phyloP scores from a whole-genome alignment of 2,888 invertebrate genomes.

The Leptura quadrifasciata region DNA sequence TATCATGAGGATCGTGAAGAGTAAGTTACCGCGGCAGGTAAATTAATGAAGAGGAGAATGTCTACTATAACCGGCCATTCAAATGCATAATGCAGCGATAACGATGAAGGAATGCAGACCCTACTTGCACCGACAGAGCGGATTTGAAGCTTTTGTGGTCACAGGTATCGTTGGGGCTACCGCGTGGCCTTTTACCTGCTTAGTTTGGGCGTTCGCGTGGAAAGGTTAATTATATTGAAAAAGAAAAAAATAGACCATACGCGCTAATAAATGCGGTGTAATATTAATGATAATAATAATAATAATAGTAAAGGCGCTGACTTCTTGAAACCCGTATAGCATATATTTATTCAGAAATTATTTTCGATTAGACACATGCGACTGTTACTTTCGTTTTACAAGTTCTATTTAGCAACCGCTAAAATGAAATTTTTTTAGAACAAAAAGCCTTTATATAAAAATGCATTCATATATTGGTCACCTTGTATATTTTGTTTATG shows the following conservation, averaged over 20 bases:
- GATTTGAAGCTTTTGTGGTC: conserved; percentile 9
- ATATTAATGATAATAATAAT: no score
- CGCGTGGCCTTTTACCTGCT: not conserved
- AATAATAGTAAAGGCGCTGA: no score
- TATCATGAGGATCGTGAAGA: conserved; percentile 32
- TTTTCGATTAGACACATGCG: no score
- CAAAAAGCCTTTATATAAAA: no score
- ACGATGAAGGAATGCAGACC: conserved; percentile 59
- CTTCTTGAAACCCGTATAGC: no score
- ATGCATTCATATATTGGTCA: no score
- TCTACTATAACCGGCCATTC: conserved; percentile 49
- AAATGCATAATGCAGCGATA: conserved; percentile 60
- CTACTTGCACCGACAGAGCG: conserved; percentile 4
- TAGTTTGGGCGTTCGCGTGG: not conserved
- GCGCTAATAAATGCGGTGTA: no score
- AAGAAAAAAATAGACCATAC: not conserved
- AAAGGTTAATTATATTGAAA: not conserved
- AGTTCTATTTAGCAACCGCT: no score
- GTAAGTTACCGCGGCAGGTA: conserved; percentile 40
- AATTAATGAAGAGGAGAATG: conserved; percentile 51
- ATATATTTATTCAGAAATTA: no score
- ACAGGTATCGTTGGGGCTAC: not conserved
- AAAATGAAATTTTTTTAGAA: no score
- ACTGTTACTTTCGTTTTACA: no score
- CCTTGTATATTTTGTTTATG: not conserved